Conservation (phyloP, 2,888 invertebrate species). For the Entomobrya multifasciata region DNA sequence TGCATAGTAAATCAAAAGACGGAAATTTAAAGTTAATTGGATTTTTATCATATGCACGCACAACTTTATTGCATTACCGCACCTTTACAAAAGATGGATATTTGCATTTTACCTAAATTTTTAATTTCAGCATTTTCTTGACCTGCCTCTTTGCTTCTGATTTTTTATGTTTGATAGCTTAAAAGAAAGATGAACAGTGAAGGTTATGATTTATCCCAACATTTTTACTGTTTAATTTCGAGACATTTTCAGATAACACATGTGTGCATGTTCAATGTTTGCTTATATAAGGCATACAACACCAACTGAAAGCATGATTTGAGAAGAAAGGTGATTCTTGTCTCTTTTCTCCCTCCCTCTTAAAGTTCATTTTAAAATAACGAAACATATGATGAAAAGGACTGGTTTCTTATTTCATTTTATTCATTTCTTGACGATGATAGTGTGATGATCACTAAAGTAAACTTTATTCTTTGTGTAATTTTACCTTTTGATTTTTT, state of each 20-base stretch:
- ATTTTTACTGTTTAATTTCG: not conserved
- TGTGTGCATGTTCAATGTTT: not conserved
- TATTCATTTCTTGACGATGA: too few relatives aligned
- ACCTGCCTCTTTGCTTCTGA: not conserved
- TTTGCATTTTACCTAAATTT: too few relatives aligned
- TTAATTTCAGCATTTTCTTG: not conserved
- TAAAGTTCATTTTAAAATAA: conserved; percentile 59
- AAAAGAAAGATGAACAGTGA: not conserved
- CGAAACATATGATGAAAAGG: conserved; percentile 11
- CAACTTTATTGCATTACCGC: not conserved
- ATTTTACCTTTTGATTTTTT: conserved; percentile 47
- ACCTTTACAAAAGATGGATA: not conserved
- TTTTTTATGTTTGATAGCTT: not conserved
- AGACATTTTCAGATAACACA: not conserved
- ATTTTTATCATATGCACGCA: not conserved
- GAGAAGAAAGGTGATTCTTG: conserved; percentile 32
- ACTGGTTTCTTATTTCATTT: conserved; percentile 59
- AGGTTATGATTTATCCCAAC: conserved; percentile 3
- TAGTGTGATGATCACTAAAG: conserved; percentile 19
- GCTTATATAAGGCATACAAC: not conserved
- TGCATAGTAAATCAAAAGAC: not conserved
- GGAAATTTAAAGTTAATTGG: conserved; percentile 33
- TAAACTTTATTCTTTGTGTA: conserved; percentile 9
- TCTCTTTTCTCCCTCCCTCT: conserved; percentile 39
- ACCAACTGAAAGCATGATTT: not conserved